Conservation (phyloP, 2,113 vertebrate genomes). For the Aythya baeri region DNA sequence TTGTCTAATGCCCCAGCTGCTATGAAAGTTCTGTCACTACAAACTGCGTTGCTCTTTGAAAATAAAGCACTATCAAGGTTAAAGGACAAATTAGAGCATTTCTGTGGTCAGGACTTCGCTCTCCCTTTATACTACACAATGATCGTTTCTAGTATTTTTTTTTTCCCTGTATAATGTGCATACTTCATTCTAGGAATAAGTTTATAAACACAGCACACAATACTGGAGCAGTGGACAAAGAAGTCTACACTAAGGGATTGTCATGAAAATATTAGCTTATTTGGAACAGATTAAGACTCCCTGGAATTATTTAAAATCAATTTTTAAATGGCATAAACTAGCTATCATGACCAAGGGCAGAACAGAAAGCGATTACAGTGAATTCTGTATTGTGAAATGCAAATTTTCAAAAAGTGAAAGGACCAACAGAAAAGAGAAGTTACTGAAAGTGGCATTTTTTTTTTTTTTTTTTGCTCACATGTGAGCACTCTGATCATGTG, state of each 20-base stretch:
- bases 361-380: not conserved
- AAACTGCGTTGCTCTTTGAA: not conserved
- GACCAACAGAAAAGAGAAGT: constrained; percentile 8
- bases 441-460: constrained; percentile 29
- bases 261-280: not conserved
- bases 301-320: not conserved
- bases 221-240: not conserved
- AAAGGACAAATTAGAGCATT: not conserved
- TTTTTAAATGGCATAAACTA: not conserved
- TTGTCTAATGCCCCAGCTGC: not conserved
- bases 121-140: not conserved
- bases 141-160: not conserved
- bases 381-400: not conserved
- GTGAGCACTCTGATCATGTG: not conserved
- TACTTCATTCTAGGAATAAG: no score
- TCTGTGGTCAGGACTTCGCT: not conserved
- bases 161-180: not conserved
- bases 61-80: not conserved
- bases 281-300: not conserved
- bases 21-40: not conserved
- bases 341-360: not conserved
- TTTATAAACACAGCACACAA: not conserved
- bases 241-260: not conserved
- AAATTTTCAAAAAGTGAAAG: not conserved
- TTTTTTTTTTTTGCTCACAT: constrained; percentile 15